Conservation (phyloP, 2,113 vertebrate species). For the Dermatemys mawii region DNA sequence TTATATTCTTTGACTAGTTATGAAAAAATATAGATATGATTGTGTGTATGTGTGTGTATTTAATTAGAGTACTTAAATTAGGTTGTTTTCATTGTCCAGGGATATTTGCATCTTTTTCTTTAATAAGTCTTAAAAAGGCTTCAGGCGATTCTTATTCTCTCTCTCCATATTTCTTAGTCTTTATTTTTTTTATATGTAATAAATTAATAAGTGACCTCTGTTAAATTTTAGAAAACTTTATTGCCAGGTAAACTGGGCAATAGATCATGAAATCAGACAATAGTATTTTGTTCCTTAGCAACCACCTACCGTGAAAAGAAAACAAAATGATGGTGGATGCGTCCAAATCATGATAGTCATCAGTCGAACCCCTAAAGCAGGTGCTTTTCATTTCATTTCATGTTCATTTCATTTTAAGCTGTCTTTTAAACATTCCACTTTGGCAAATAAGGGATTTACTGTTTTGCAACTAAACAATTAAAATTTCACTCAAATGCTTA, state of each 20-base stretch:
- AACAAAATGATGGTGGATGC: slow-evolving; percentile 78
- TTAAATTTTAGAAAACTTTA: slow-evolving; percentile 73
- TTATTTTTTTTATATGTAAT: neutral
- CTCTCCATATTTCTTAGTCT: neutral
- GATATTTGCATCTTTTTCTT: neutral
- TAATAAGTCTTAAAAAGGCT: neutral
- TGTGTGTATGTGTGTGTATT: neutral
- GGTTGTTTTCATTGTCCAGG: neutral
- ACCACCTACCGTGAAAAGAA: slow-evolving; percentile 77
- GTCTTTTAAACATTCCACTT: neutral
- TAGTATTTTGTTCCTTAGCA: slow-evolving; percentile 84
- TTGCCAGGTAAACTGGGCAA: slow-evolving; percentile 71
- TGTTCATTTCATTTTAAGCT: neutral
- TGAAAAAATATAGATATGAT: slow-evolving; percentile 30
- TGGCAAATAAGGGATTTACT: neutral
- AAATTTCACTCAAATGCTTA: neutral
- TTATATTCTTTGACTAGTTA: slow-evolving; percentile 22
- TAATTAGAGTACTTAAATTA: neutral
- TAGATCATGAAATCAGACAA: slow-evolving; percentile 81
- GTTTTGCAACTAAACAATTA: neutral
- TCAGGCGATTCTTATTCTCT: neutral
- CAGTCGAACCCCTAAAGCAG: neutral
- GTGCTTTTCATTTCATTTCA: neutral
- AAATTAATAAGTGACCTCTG: slow-evolving; percentile 63
- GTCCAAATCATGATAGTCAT: slow-evolving; percentile 60